These are phyloP conservation scores for Myotis pilosus DNA, from an alignment of 2,797 vertebrate genomes.

Conservation along the genomic window DNA sequence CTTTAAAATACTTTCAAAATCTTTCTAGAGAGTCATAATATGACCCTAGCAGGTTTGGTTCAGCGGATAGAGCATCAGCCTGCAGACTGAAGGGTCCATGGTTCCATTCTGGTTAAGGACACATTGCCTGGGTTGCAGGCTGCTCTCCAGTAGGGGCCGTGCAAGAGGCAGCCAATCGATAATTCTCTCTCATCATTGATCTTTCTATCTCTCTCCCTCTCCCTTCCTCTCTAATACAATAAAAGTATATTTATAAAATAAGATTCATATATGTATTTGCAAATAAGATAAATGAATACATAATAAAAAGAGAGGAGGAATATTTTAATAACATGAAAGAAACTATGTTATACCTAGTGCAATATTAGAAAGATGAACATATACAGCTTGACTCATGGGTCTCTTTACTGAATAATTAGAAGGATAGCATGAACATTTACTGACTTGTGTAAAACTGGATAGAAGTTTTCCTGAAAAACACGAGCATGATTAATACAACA, in stretches of 20 bases:
- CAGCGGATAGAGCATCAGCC: too few species aligned
- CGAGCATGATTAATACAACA: neutral
- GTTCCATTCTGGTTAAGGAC: too few species aligned
- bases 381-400: neutral
- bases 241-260: too few species aligned
- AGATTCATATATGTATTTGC: neutral
- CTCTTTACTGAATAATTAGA: neutral
- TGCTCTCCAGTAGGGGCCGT: too few species aligned
- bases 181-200: too few species aligned
- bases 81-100: too few species aligned
- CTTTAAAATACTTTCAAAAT: neutral
- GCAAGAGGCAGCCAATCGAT: too few species aligned
- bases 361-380: neutral
- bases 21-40: neutral
- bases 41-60: too few species aligned
- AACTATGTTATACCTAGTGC: neutral
- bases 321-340: neutral
- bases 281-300: neutral
- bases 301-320: neutral
- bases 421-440: neutral
- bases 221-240: too few species aligned
- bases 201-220: too few species aligned
- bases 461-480: neutral
- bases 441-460: neutral
- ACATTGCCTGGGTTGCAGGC: too few species aligned